Base-by-base conservation (phyloP, 1,140 invertebrate genomes). In the Marisa cornuarietis region DNA sequence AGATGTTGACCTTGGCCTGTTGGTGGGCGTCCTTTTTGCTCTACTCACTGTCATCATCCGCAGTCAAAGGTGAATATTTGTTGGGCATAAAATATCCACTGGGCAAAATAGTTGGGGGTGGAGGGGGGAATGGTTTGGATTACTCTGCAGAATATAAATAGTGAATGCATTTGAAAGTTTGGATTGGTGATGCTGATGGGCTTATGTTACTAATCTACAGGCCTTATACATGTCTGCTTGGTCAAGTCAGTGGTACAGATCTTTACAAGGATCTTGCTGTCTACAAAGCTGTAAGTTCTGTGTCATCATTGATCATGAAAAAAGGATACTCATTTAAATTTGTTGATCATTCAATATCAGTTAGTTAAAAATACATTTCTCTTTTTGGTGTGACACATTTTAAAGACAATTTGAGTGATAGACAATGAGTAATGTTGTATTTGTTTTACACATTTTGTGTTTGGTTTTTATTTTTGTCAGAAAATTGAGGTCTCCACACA, bases 231-330 rank as follows among this genome's bases (percentile, higher is more conserved):
- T 87, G 87, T 82, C 24, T 90, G 18, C 49, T 91, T 26, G 90
- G 90, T n/a, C 86, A 89, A 49, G 83, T 91, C 14, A 87, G 88
- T 18, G 83, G 85, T 20, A 90, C 91, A 62, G 91, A 91, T 81
- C 86, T 91, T 26, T 91, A 91, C 80, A 89, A 88, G 78, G 88
- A 90, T 82, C 83, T 88, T 20, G 79, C 72, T 66, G 80, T 89
- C 22, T 87, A 90, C 79, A 86, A 85, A 82, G 83, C 83, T 71
- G 89, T 90, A 85, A 83, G 87, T 85, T 20, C 31, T 51, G 2
- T 31, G 72, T 76, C 26, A 78, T 78, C 82, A 62, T 83, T 83
- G 78, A 81, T 31, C 52, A 54, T 14, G 16, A 58, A 18, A 58
- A 58, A 6, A 58, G 16, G 54, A 58, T 9, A 58, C 1, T 58